Evolutionary conservation across 2,888 invertebrate genomes (phyloP).

Genomic region (Dryobotodes eremita): DNA sequence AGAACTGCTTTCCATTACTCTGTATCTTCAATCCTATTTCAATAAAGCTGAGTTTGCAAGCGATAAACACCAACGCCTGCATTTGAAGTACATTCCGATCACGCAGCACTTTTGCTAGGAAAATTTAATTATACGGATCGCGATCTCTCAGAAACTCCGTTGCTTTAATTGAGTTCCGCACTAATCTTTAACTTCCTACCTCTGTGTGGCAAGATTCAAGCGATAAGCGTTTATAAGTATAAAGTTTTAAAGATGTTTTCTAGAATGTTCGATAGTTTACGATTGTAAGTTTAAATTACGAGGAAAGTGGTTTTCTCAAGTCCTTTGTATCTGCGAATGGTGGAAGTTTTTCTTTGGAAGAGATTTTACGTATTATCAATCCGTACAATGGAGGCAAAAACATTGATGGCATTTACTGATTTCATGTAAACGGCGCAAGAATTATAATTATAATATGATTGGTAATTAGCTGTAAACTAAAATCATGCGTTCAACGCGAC

Average conservation of each 20-base stretch:
- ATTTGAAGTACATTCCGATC: constrained; percentile 78
- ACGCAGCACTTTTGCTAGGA: constrained; percentile 82
- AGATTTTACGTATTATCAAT: background rate
- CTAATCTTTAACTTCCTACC: constrained; percentile 84
- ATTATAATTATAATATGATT: background rate
- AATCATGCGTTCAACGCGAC: background rate
- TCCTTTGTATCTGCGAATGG: constrained; percentile 11
- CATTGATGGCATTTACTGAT: background rate
- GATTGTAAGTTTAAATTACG: constrained; percentile 40
- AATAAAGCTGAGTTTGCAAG: constrained; percentile 55
- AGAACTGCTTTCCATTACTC: constrained; percentile 26
- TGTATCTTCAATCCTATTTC: constrained; percentile 54
- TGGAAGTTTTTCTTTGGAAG: background rate
- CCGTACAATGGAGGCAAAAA: background rate
- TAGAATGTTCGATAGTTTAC: constrained; percentile 49
- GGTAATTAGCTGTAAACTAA: too few species aligned
- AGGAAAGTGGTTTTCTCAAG: background rate
- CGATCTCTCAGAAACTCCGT: constrained; percentile 82
- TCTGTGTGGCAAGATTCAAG: constrained; percentile 65
- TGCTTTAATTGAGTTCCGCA: constrained; percentile 86
- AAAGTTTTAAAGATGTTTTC: constrained; percentile 33
- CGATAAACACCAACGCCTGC: constrained; percentile 62
- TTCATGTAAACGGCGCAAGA: background rate
- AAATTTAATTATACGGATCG: constrained; percentile 88
- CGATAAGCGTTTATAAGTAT: constrained; percentile 52